These are phyloP conservation scores for Alloplasta piceator DNA, from an alignment of 2,888 invertebrate species.

Conservation along the genomic window DNA sequence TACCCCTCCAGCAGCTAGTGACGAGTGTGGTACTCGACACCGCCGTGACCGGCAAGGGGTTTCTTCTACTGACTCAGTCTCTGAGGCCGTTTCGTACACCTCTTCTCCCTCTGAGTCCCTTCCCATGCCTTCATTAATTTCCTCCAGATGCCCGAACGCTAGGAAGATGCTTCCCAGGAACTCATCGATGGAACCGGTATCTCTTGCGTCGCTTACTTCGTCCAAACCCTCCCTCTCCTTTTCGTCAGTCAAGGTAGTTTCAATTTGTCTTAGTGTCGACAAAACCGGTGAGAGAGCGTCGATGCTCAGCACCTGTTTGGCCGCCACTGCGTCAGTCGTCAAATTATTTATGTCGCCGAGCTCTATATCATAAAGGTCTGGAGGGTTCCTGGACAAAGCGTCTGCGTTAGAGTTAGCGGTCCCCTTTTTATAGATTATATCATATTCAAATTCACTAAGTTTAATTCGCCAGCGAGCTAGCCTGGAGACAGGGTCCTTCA, in stretches of 20 bases:
- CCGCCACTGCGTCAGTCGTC: not conserved
- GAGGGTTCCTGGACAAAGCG: slow-evolving; percentile 61
- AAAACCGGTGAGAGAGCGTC: slow-evolving; percentile 17
- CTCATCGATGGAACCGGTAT: not conserved
- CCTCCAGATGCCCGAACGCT: slow-evolving; percentile 16
- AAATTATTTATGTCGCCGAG: not conserved
- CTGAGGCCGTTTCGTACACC: not conserved
- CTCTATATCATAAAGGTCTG: slow-evolving; percentile 15
- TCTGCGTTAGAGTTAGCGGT: slow-evolving; percentile 74
- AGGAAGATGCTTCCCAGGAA: slow-evolving; percentile 10
- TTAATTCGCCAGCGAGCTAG: slow-evolving; percentile 66
- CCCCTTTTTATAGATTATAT: slow-evolving; percentile 73
- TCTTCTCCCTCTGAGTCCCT: slow-evolving; percentile 2
- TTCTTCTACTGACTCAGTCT: not conserved
- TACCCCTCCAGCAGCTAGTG: slow-evolving; percentile 38
- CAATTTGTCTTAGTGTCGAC: not conserved
- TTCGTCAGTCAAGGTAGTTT: not conserved
- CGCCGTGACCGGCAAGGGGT: slow-evolving; percentile 32
- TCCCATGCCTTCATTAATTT: not conserved
- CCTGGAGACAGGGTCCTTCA: slow-evolving; percentile 19
- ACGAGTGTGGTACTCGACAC: slow-evolving; percentile 23
- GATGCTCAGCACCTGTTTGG: slow-evolving; percentile 18
- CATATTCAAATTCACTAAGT: slow-evolving; percentile 73
- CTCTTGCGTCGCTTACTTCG: not conserved
- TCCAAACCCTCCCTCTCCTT: slow-evolving; percentile 11